Conservation (phyloP, 2,888 invertebrate species). For the Sesamia inferens region DNA sequence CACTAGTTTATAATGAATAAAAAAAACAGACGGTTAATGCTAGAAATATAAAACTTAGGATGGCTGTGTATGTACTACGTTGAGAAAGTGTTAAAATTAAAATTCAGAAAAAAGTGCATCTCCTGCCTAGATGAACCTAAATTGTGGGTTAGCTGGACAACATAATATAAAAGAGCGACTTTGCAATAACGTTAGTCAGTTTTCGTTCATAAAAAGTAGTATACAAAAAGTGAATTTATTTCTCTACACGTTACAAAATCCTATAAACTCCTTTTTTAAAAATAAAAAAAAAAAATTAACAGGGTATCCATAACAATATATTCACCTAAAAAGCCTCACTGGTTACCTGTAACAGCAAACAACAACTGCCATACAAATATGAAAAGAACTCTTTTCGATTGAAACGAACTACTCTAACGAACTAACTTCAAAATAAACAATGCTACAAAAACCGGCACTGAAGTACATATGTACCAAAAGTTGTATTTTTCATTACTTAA, state of each 20-base stretch:
- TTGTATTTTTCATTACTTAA: background rate
- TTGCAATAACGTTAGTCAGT: no score
- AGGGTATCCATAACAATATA: background rate
- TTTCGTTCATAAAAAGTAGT: no score
- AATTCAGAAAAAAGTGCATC: no score
- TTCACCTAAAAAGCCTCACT: conserved; percentile 14
- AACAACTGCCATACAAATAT: conserved; percentile 17
- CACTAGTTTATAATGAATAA: no score
- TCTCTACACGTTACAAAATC: background rate
- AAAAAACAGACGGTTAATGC: no score
- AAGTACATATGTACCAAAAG: no score
- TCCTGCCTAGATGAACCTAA: no score
- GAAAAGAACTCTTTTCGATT: conserved; percentile 33
- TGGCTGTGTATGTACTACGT: no score
- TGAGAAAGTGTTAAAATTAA: no score
- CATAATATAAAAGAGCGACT: no score
- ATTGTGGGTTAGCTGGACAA: no score
- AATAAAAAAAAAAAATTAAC: background rate
- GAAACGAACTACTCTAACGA: conserved; percentile 21
- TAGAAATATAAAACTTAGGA: no score
- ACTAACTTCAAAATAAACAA: conserved; percentile 21
- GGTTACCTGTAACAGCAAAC: conserved; percentile 19
- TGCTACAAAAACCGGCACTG: background rate
- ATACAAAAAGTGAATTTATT: background rate
- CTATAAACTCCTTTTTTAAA: background rate